phyloP scores from a whole-genome alignment of 2,888 invertebrate species.

The Dichetophora obliterata region DNA sequence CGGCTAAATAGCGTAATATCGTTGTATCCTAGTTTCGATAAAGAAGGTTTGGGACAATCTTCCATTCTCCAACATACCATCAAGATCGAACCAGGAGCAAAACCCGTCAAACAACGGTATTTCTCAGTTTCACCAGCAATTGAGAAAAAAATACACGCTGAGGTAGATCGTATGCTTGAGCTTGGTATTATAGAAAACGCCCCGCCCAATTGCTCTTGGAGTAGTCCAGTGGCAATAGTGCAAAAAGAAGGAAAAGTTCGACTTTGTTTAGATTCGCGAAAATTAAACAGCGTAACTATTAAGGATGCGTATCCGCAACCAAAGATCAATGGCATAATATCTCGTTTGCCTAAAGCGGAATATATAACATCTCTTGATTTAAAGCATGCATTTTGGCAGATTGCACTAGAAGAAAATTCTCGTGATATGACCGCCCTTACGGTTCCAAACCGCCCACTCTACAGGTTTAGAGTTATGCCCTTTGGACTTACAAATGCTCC shows the following conservation, averaged over 20 bases:
- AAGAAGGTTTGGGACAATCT: slow-evolving; percentile 38
- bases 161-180: slow-evolving; percentile 57
- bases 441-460: slow-evolving; percentile 31
- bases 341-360: slow-evolving; percentile 25
- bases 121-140: slow-evolving; percentile 42
- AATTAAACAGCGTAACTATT: too few relatives aligned
- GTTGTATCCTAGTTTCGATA: slow-evolving; percentile 23
- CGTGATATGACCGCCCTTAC: slow-evolving; percentile 33
- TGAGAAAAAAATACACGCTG: slow-evolving; percentile 42
- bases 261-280: slow-evolving; percentile 53
- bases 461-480: background rate
- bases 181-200: slow-evolving; percentile 52
- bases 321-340: slow-evolving; percentile 40
- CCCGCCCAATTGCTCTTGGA: too few relatives aligned
- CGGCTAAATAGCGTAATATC: background rate
- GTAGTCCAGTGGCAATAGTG: too few relatives aligned
- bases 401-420: slow-evolving; percentile 26
- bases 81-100: slow-evolving; percentile 29
- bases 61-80: slow-evolving; percentile 32
- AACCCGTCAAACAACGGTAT: slow-evolving; percentile 43
- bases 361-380: slow-evolving; percentile 37
- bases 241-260: slow-evolving; percentile 43
- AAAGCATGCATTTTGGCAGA: slow-evolving; percentile 40
- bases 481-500: background rate
- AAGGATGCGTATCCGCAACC: slow-evolving; percentile 48